phyloP scores from a whole-genome alignment of 53 echinoderm and acorn worm species.

The Echinometra lucunter region DNA sequence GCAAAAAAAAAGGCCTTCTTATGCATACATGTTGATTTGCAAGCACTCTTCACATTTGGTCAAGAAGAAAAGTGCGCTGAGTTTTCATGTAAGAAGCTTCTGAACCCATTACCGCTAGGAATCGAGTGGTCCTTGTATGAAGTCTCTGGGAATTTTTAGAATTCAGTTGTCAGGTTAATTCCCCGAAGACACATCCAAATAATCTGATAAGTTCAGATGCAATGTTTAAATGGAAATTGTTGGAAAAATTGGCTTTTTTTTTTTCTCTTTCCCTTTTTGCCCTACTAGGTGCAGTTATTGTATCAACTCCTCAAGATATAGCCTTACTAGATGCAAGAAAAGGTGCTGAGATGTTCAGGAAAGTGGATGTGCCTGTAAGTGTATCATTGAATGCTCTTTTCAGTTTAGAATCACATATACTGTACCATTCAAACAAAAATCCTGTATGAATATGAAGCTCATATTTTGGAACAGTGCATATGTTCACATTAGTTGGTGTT shows the following conservation, averaged over 20 bases:
- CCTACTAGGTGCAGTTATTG: constrained; percentile 87
- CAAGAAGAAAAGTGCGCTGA: neutral
- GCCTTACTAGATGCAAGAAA: constrained; percentile 93
- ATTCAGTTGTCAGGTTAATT: too few species aligned
- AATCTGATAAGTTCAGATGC: too few species aligned
- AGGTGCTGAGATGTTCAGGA: constrained; percentile 97
- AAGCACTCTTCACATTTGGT: neutral
- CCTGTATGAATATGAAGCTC: too few species aligned
- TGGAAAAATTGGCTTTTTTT: too few species aligned
- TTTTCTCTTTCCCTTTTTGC: neutral
- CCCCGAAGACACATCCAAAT: too few species aligned
- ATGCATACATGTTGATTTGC: too few species aligned
- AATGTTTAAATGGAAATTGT: too few species aligned
- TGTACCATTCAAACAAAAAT: neutral
- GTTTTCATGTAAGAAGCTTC: neutral
- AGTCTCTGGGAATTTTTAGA: too few species aligned
- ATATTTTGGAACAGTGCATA: too few species aligned
- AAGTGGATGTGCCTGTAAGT: constrained; percentile 94
- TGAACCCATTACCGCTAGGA: too few species aligned
- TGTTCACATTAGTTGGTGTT: too few species aligned
- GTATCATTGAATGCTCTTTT: neutral
- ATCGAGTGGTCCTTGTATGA: too few species aligned
- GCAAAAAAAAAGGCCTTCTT: neutral
- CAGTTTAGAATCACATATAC: neutral
- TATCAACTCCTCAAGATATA: constrained; percentile 97